Percentiles rank a stretch among this genome's conserved stretches.
Evolutionary conservation across 92 coral and sea anemone species (phyloP).

Genomic region (Nematostella vectensis): DNA sequence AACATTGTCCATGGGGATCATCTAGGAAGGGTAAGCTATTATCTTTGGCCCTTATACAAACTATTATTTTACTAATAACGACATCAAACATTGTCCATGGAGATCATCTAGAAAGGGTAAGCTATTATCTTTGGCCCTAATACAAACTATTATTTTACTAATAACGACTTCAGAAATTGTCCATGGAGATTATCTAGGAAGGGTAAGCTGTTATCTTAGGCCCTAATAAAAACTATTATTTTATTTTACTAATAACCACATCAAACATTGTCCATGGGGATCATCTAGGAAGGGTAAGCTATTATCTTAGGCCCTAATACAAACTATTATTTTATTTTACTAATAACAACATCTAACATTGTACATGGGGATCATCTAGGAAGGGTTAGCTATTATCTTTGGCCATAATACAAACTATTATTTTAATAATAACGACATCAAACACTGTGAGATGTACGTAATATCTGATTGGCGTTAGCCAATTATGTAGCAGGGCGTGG

Average conservation of each 20-base stretch:
- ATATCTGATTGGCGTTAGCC: no score
- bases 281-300: constrained; percentile 69
- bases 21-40: constrained; percentile 71
- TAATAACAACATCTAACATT: constrained; percentile 81
- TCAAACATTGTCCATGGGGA: constrained; percentile 90
- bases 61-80: constrained; percentile 74
- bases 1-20: constrained; percentile 83
- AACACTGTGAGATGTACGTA: no score
- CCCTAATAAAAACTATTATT: constrained; percentile 84
- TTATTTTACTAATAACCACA: constrained; percentile 79
- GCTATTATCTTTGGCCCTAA: no score
- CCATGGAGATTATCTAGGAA: constrained; percentile 83
- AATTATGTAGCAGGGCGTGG: no score
- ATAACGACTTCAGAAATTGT: constrained; percentile 86
- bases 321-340: constrained; percentile 77
- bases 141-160: constrained; percentile 80
- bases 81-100: constrained; percentile 90
- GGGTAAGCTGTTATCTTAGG: constrained; percentile 62
- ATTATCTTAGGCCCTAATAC: no score
- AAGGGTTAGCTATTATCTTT: constrained; percentile 63
- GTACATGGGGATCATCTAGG: constrained; percentile 88
- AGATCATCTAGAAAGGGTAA: constrained; percentile 83
- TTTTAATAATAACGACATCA: constrained; percentile 83
- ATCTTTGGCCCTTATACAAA: no score
- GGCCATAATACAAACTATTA: constrained; percentile 83